A percentile compares a stretch with the other conserved stretches of the same genome.
phyloP scores from a whole-genome alignment of 2,888 invertebrate genomes.

The Anticlea derivata region DNA sequence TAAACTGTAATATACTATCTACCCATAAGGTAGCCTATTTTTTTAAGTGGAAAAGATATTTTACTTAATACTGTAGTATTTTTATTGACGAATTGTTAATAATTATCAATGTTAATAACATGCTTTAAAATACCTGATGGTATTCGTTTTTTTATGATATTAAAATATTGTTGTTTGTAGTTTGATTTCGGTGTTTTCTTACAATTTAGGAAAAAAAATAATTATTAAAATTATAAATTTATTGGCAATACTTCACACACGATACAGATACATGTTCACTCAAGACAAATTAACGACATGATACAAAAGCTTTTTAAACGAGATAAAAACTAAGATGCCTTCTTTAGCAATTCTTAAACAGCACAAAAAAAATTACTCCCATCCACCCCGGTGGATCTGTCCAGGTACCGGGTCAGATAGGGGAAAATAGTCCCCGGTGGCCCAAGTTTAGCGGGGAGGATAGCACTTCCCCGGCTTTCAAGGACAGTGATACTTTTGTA shows the following conservation, averaged over 20 bases:
- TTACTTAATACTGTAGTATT: neutral
- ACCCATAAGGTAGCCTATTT: conserved; percentile 20
- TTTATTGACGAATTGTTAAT: neutral
- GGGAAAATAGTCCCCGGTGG: no score
- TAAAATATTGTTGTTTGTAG: conserved; percentile 38
- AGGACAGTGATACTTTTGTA: no score
- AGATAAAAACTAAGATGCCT: no score
- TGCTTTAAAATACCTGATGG: conserved; percentile 69
- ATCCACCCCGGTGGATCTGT: no score
- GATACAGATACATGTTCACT: neutral
- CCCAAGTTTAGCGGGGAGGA: no score
- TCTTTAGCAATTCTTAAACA: no score
- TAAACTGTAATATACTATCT: conserved; percentile 4
- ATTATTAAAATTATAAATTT: conserved; percentile 18
- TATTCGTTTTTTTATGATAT: conserved; percentile 47
- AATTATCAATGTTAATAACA: conserved; percentile 7
- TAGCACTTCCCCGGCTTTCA: no score
- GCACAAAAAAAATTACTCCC: no score
- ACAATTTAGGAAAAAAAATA: conserved; percentile 4
- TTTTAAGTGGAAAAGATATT: neutral
- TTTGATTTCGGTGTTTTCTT: conserved; percentile 40
- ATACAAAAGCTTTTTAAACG: conserved; percentile 1
- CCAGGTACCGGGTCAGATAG: no score
- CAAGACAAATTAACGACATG: conserved; percentile 6
- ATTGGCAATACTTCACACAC: conserved; percentile 32